Evolutionary conservation across 1,140 invertebrate species (phyloP).

Genomic region (Anastrepha ludens): DNA sequence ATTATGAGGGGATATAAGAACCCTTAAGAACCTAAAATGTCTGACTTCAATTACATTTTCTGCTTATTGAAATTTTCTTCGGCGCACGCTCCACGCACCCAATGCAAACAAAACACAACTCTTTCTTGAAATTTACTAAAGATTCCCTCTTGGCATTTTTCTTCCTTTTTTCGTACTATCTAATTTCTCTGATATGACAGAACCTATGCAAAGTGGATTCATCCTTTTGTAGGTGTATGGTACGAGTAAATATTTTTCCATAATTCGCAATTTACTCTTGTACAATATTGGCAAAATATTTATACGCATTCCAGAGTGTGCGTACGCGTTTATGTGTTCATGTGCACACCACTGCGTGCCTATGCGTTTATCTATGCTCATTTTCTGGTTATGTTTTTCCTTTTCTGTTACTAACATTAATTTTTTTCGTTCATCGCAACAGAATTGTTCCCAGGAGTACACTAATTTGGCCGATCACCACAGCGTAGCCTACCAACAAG

Average conservation of each 20-base stretch:
- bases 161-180: no score
- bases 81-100: no score
- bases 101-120: no score
- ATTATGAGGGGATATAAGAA: no score
- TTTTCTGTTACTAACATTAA: not conserved
- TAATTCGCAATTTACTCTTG: not conserved
- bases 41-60: no score
- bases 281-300: no score
- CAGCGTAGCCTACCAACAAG: not conserved
- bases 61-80: no score
- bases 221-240: not conserved
- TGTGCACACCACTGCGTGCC: not conserved
- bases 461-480: not conserved
- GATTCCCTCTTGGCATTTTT: no score
- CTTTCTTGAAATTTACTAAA: no score
- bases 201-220: no score
- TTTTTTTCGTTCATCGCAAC: constrained; percentile 9
- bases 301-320: not conserved
- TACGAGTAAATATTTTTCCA: not conserved
- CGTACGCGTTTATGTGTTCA: not conserved
- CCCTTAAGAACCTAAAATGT: no score
- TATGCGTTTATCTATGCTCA: not conserved
- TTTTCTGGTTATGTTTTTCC: not conserved
- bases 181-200: no score
- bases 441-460: constrained; percentile 1